phyloP scores from a whole-genome alignment of 2,888 invertebrate genomes.

The Drosophila histrio region DNA sequence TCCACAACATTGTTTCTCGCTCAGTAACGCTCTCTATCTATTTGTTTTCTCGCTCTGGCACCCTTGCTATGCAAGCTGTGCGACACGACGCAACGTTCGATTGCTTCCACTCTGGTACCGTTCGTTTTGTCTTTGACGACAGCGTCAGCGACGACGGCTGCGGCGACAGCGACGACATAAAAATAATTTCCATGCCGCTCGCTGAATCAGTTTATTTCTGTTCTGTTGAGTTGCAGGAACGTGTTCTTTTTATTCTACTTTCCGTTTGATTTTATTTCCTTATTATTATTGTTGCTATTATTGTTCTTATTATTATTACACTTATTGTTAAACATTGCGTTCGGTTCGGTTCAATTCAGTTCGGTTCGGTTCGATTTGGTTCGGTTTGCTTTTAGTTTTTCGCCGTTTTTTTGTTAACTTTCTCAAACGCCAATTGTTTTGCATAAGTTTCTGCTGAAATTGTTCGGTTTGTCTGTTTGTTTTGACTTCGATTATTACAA shows the following conservation, averaged over 20 bases:
- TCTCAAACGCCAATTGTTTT: slow-evolving; percentile 14
- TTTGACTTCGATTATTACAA: slow-evolving; percentile 54
- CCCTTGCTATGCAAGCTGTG: slow-evolving; percentile 11
- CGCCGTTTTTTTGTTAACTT: slow-evolving; percentile 41
- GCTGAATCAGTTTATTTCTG: slow-evolving; percentile 83
- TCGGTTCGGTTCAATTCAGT: slow-evolving; percentile 66
- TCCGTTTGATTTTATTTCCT: slow-evolving; percentile 84
- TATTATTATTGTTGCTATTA: slow-evolving; percentile 82
- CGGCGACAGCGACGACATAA: slow-evolving; percentile 55
- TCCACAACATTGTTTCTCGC: background rate
- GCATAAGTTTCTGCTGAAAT: slow-evolving; percentile 41
- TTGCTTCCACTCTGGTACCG: slow-evolving; percentile 10
- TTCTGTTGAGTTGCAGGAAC: slow-evolving; percentile 84
- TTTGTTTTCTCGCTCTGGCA: background rate
- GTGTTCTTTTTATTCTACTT: slow-evolving; percentile 84
- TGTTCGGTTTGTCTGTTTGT: slow-evolving; percentile 41
- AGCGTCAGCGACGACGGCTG: slow-evolving; percentile 5
- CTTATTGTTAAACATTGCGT: slow-evolving; percentile 61
- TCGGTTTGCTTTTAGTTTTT: slow-evolving; percentile 61
- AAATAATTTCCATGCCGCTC: slow-evolving; percentile 73
- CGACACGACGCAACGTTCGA: background rate
- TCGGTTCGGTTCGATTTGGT: slow-evolving; percentile 46
- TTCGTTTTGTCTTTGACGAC: slow-evolving; percentile 30
- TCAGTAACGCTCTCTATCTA: background rate
- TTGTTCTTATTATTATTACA: slow-evolving; percentile 82